A percentile compares a stretch with the other conserved stretches of the same genome.
Conservation (phyloP, 2,888 invertebrate genomes). For the Eupithecia dodoneata region DNA sequence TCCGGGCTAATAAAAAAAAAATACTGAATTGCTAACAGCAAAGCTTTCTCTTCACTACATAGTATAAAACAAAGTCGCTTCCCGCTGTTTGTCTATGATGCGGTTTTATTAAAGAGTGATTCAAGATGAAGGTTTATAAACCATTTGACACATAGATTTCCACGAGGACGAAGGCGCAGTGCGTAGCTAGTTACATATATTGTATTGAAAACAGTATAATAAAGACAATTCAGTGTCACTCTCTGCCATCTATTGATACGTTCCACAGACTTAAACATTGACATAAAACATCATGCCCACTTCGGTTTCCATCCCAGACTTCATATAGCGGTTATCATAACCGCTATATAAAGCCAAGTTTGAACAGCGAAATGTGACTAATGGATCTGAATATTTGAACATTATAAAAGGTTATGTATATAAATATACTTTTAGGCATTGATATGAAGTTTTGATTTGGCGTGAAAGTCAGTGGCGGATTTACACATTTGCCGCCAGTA, state of each 20-base stretch:
- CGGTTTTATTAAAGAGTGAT: too few relatives aligned
- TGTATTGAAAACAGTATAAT: background rate
- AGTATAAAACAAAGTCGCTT: too few relatives aligned
- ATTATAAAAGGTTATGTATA: conserved; percentile 31
- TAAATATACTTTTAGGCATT: conserved; percentile 16
- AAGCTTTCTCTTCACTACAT: too few relatives aligned
- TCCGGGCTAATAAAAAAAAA: too few relatives aligned
- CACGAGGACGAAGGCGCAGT: too few relatives aligned
- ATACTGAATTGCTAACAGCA: too few relatives aligned
- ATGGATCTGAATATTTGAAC: conserved; percentile 48
- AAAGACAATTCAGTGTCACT: background rate
- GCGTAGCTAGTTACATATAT: too few relatives aligned
- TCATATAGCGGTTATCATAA: conserved; percentile 27
- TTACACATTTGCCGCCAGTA: too few relatives aligned
- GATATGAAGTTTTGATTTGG: conserved; percentile 22
- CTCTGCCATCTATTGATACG: background rate
- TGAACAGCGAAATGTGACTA: conserved; percentile 46
- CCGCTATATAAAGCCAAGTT: conserved; percentile 9
- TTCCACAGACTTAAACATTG: background rate
- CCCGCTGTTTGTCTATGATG: too few relatives aligned
- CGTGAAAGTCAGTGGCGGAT: too few relatives aligned
- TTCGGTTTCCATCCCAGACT: conserved; percentile 14
- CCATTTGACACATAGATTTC: too few relatives aligned
- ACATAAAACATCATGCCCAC: background rate
- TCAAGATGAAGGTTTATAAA: too few relatives aligned